Percentiles rank a stretch among this genome's conserved stretches.
These are phyloP conservation scores for Cydia amplana DNA, from an alignment of 1,140 invertebrate genomes.

Conservation along the genomic window DNA sequence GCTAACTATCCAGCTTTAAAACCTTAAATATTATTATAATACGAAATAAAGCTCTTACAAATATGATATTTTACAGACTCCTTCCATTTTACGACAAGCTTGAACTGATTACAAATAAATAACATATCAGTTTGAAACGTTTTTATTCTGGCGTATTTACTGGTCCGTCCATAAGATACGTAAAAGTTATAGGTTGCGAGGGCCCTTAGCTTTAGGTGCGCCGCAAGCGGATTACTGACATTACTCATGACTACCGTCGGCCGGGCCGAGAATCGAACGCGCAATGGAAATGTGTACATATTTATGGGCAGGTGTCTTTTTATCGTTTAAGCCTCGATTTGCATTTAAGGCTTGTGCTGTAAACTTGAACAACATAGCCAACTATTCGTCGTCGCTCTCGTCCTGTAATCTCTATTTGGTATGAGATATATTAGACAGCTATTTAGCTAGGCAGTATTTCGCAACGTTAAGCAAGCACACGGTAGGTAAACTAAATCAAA, in stretches of 20 bases:
- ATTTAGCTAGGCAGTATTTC: no score
- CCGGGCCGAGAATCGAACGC: slow-evolving; percentile 54
- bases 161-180: slow-evolving; percentile 18
- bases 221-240: slow-evolving; percentile 75
- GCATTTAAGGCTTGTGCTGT: slow-evolving; percentile 10
- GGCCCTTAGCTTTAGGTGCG: slow-evolving; percentile 71
- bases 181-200: slow-evolving; percentile 53
- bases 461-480: no score
- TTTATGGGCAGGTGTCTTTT: slow-evolving; percentile 43
- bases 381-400: no score
- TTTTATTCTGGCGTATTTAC: no score
- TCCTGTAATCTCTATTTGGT: no score
- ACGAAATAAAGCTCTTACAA: no score
- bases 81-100: not conserved
- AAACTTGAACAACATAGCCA: not conserved
- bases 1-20: no score
- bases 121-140: no score
- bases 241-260: slow-evolving; percentile 74
- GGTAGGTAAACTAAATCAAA: no score
- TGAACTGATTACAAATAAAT: slow-evolving; percentile 11
- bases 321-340: slow-evolving; percentile 32
- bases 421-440: no score
- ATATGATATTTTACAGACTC: not conserved
- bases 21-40: no score
- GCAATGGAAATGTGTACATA: slow-evolving; percentile 51